A percentile compares a stretch with the other conserved stretches of the same genome.
Evolutionary conservation across 2,888 invertebrate genomes (phyloP).

Genomic region (Monopis laevigella): DNA sequence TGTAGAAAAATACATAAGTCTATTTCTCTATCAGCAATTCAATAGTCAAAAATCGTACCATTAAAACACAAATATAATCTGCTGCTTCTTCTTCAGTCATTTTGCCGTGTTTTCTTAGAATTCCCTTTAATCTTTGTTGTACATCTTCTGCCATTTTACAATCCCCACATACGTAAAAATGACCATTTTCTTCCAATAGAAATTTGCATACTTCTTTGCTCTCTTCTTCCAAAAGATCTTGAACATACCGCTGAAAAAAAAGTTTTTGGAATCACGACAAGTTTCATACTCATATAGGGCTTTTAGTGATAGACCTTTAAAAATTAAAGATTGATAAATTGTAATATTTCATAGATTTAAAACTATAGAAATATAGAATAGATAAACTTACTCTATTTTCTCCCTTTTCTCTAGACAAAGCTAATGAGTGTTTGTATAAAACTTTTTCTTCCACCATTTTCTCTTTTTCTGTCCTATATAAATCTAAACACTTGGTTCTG

Average conservation of each 20-base stretch:
- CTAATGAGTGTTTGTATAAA: constrained; percentile 77
- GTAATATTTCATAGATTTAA: too few species aligned
- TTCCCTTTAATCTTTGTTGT: constrained; percentile 84
- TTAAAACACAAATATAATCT: constrained; percentile 80
- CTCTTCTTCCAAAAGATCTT: constrained; percentile 83
- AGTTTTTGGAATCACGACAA: too few species aligned
- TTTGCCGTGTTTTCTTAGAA: constrained; percentile 72
- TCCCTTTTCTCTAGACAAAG: constrained; percentile 80
- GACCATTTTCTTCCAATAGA: constrained; percentile 81
- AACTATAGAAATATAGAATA: too few species aligned
- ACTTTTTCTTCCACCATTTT: constrained; percentile 73
- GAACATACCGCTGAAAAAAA: constrained; percentile 84
- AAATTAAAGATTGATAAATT: too few species aligned
- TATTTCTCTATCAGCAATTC: too few species aligned
- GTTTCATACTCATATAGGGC: too few species aligned
- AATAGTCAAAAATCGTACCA: constrained; percentile 67
- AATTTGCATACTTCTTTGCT: constrained; percentile 78
- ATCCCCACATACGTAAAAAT: constrained; percentile 96
- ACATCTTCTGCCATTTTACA: constrained; percentile 98
- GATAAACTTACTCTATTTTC: constrained; percentile 73
- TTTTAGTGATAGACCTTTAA: too few species aligned
- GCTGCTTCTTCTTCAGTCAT: constrained; percentile 83
- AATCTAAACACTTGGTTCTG: constrained; percentile 78
- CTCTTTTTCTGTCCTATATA: constrained; percentile 84
- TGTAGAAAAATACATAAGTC: too few species aligned